Percentiles rank a stretch among this genome's conserved stretches.
phyloP scores from a whole-genome alignment of 2,888 invertebrate genomes.

The Drosophila mercatorum region DNA sequence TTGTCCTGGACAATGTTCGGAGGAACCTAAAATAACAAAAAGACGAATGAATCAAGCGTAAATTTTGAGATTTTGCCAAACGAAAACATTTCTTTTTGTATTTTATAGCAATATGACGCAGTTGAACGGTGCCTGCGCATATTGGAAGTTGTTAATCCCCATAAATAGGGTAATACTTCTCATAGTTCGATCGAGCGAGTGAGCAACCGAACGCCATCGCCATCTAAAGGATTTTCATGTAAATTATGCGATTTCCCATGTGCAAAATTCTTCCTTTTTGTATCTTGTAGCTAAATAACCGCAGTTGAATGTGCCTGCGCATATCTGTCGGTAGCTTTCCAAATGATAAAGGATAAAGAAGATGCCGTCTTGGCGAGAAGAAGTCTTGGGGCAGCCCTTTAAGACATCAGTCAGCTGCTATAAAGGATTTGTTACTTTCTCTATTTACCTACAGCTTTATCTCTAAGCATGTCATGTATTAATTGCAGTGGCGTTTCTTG shows the following conservation, averaged over 20 bases:
- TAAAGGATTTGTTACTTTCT: constrained; percentile 38
- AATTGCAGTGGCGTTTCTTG: constrained; percentile 42
- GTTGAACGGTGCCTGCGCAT: constrained; percentile 76
- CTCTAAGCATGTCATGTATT: constrained; percentile 41
- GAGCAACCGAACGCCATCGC: background rate
- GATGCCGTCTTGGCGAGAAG: constrained; percentile 19
- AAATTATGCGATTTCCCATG: constrained; percentile 43
- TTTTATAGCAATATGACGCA: constrained; percentile 75
- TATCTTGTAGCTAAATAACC: constrained; percentile 61
- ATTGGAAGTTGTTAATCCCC: constrained; percentile 38
- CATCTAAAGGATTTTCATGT: constrained; percentile 35
- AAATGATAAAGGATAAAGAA: constrained; percentile 3
- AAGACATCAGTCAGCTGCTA: background rate
- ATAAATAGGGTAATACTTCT: constrained; percentile 18
- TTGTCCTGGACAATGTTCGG: constrained; percentile 29
- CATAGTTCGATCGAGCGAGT: constrained; percentile 31
- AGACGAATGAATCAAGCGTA: constrained; percentile 31
- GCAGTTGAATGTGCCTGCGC: constrained; percentile 72
- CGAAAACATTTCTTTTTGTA: constrained; percentile 40
- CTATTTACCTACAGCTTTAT: constrained; percentile 12
- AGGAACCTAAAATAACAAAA: constrained; percentile 12
- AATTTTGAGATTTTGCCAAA: constrained; percentile 42
- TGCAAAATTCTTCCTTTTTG: constrained; percentile 54
- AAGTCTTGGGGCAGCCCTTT: constrained; percentile 12
- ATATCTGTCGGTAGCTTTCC: constrained; percentile 35